A percentile compares a stretch with the other conserved stretches of the same genome.
Conservation (phyloP, 2,797 vertebrate genomes). For the Vireo griseus region DNA sequence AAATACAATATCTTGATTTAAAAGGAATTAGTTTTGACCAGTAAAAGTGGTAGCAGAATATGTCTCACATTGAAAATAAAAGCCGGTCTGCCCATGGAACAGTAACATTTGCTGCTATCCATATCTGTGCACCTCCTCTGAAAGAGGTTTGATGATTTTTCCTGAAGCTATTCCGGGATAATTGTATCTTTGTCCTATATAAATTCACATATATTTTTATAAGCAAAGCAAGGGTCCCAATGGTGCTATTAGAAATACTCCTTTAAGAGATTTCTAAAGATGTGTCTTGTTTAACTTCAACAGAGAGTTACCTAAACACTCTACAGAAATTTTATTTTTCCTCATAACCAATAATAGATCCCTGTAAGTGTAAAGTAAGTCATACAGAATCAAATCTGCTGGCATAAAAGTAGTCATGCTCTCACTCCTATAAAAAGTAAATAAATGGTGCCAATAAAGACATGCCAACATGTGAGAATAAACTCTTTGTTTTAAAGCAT, state of each 20-base stretch:
- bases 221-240: slow-evolving; percentile 1
- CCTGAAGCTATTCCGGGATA: slow-evolving; percentile 23
- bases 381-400: slow-evolving; percentile 22
- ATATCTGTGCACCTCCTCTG: neutral
- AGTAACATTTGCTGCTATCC: neutral
- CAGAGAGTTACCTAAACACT: slow-evolving; percentile 18
- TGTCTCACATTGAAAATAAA: neutral
- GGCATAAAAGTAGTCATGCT: slow-evolving; percentile 2
- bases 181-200: slow-evolving; percentile 28
- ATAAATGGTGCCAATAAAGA: neutral
- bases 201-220: slow-evolving; percentile 41
- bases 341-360: slow-evolving; percentile 24
- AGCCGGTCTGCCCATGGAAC: neutral
- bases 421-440: slow-evolving; percentile 43
- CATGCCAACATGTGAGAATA: slow-evolving; percentile 29
- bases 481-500: slow-evolving; percentile 30
- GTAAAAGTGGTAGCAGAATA: neutral
- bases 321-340: slow-evolving; percentile 26
- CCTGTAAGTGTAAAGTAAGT: slow-evolving; percentile 35
- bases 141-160: neutral
- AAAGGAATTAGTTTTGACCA: neutral
- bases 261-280: slow-evolving; percentile 37
- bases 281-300: slow-evolving; percentile 7
- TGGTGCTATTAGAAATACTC: slow-evolving; percentile 14
- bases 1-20: neutral